Evolutionary conservation across 2,113 vertebrate genomes (phyloP), one percentile per base, ranked within the genome.

Genomic region (Ptilorrhoa leucosticta): DNA sequence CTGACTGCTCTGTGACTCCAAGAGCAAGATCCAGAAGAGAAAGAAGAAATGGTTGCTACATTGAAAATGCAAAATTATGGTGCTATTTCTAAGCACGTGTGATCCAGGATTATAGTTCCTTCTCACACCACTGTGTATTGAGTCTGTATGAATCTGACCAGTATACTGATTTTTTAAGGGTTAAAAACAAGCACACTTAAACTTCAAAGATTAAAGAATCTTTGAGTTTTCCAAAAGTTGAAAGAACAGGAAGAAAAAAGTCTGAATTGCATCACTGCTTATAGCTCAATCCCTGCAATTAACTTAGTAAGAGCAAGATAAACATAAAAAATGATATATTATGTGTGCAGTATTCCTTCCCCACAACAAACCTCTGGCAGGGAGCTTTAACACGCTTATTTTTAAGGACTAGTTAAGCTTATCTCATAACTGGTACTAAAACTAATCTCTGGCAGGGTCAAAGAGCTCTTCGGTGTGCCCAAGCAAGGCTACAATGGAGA

Each of bases 401-500:
- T 89, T 91, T 86, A 94, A 92, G 69, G 42, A 54, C 60, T 65
- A 63, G 68, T 89, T 94, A 78, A 95, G 82, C 84, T 89, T 86
- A 71, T 91, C 61, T 90, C 53, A 51, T 63, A 93, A 68, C 63
- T 71, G 63, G 53, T 64, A 72, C 65, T 91, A 85, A 79, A 95
- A 89, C 44, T 82, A 81, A 91, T 90, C 78, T 90, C 78, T 72
- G 51, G n/a, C 40, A 87, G 48, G 57, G 82, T 95, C 96, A 90
- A 79, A 94, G 77, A 91, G 53, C 70, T 82, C 57, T 91, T 90
- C 31, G 76, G 65, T 37, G 44, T 2, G 3, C 54, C 57, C 9
- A 8, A 56, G 73, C 65, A 69, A 78, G 60, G 84, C 39, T 66
- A 28, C 84, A 87, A 78, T 21, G 12, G 33, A 65, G 23, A 54